Evolutionary conservation across 2,888 invertebrate genomes (phyloP), one percentile per base, ranked within the genome.

Genomic region (Craniophora ligustri): DNA sequence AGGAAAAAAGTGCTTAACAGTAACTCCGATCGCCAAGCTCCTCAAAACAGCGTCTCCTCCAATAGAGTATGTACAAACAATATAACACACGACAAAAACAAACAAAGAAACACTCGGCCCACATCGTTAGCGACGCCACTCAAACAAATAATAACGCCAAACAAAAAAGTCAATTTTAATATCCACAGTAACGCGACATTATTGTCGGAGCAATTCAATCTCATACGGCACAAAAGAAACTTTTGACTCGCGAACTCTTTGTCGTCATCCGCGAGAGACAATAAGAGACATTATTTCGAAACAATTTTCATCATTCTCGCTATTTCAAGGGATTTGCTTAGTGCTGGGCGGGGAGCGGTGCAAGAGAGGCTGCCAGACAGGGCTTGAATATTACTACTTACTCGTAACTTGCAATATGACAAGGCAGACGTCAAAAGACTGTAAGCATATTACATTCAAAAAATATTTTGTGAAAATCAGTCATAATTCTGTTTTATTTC

Each of bases 241-340:
- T 76, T 74, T 57, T 70, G 67, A 67, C 69, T 66, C 62, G 59
- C 71, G 61, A 75, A 72, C 68, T 64, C 63, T 66, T 59, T 66
- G 53, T 51, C 55, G 45, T 56, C 54, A 51, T 50, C 49, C 57
- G 47, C 50, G 35, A 54, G 58, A 74, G 74, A 77, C 76, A 79
- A 80, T 79, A 73, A 71, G 49, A 74, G 66, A 75, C 69, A 73
- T 80, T 79, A 80, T 80, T 80, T 76, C 61, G 71, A 66, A 82
- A 80, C 81, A 80, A 79, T 79, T 78, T 78, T 77, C 76, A 78
- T 85, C 75, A 80, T 80, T 76, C 65, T 69, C 75, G 70, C 70
- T 67, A 54, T 72, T 74, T 67, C 72, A 64, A 51, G 74, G 76
- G 75, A 76, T 81, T 82, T 79, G 71, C 74, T 82, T 78, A 76